phyloP scores from a whole-genome alignment of 2,113 vertebrate species.

The Lampris megalopsis region DNA sequence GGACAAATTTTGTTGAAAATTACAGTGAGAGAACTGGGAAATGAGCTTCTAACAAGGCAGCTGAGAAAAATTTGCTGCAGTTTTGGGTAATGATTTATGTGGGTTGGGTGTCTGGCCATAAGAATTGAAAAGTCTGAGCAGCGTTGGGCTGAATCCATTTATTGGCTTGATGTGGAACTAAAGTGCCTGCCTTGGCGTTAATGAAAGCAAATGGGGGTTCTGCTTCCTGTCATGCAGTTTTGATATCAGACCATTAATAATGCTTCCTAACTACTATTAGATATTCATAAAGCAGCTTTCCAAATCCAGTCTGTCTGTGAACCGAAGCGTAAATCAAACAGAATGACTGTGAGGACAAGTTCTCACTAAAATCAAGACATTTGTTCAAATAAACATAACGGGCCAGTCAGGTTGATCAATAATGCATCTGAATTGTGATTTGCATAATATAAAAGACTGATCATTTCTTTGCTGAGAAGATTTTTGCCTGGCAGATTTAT shows the following conservation, averaged over 20 bases:
- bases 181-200: slow-evolving; percentile 47
- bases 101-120: slow-evolving; percentile 32
- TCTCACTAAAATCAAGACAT: not conserved
- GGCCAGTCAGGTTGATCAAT: not conserved
- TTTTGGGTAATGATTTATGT: slow-evolving; percentile 19
- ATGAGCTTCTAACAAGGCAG: slow-evolving; percentile 19
- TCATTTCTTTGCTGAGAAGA: not conserved
- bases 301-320: slow-evolving; percentile 7
- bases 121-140: slow-evolving; percentile 23
- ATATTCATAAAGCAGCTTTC: slow-evolving; percentile 18
- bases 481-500: slow-evolving; percentile 17
- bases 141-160: not conserved
- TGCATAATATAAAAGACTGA: not conserved
- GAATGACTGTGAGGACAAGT: not conserved
- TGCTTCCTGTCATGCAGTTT: slow-evolving; percentile 46
- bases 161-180: slow-evolving; percentile 62
- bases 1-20: slow-evolving; percentile 14
- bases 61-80: slow-evolving; percentile 15
- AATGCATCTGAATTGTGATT: not conserved
- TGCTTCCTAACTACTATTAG: slow-evolving; percentile 34
- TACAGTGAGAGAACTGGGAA: slow-evolving; percentile 22
- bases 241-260: slow-evolving; percentile 53
- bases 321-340: slow-evolving; percentile 10
- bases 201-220: slow-evolving; percentile 54
- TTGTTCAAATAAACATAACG: not conserved